Conservation (phyloP, 2,888 invertebrate species). For the Dusona sp. region DNA sequence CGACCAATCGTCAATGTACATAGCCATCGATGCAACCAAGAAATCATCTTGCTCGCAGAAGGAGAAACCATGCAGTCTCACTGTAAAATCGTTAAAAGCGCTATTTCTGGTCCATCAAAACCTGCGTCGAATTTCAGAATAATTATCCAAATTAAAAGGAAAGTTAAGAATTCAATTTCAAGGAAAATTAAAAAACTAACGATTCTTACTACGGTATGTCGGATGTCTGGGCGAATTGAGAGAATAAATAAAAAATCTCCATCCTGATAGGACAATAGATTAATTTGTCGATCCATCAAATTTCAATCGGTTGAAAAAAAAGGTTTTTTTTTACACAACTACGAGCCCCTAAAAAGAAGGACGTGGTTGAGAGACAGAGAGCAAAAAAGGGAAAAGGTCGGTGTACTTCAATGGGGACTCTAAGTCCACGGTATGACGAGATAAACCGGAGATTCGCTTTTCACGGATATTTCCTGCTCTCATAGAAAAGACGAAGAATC, state of each 20-base stretch:
- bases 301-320: neutral
- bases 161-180: neutral
- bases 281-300: too few species aligned
- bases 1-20: conserved; percentile 53
- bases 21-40: conserved; percentile 38
- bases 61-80: conserved; percentile 18
- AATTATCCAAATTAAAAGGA: neutral
- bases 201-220: too few species aligned
- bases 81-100: neutral
- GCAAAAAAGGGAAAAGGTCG: conserved; percentile 33
- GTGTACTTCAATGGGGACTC: conserved; percentile 9
- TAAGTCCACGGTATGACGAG: conserved; percentile 1
- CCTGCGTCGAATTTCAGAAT: neutral
- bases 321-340: neutral
- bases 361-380: neutral
- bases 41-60: conserved; percentile 8
- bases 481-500: neutral
- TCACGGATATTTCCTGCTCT: conserved; percentile 50
- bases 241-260: neutral
- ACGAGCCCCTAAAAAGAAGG: neutral
- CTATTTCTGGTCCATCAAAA: neutral
- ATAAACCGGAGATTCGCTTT: conserved; percentile 51
- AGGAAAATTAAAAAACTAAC: too few species aligned
- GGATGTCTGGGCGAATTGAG: neutral
- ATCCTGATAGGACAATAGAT: too few species aligned